Conservation (phyloP, 1,140 invertebrate genomes). For the Phenacoccus solenopsis region DNA sequence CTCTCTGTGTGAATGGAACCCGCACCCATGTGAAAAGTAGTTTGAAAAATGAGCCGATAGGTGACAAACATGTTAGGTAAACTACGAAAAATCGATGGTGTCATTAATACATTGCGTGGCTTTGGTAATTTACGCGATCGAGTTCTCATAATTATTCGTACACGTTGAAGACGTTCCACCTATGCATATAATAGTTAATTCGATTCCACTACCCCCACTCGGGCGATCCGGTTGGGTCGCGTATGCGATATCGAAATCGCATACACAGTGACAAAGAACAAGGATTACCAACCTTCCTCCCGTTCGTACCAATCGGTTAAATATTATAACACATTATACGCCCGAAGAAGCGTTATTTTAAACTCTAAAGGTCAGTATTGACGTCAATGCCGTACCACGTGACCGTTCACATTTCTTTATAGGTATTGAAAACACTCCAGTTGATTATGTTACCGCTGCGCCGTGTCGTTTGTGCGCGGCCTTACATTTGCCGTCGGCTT, state of each 20-base stretch:
- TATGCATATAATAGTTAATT: no score
- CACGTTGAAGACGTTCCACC: no score
- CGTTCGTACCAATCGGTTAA: neutral
- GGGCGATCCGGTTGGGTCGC: no score
- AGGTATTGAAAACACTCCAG: conserved; percentile 1
- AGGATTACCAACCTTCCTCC: neutral
- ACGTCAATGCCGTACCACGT: conserved; percentile 9
- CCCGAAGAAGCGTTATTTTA: conserved; percentile 12
- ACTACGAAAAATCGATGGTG: no score
- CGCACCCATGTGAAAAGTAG: no score
- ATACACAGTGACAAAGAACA: neutral
- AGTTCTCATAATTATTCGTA: no score
- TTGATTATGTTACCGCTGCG: neutral
- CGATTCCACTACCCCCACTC: no score
- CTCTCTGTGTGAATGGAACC: no score
- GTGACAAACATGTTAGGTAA: no score
- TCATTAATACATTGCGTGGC: no score
- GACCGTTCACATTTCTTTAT: conserved; percentile 8
- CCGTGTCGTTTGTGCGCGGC: neutral
- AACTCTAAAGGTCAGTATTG: conserved; percentile 14
- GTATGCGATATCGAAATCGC: neutral
- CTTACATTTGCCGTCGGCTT: neutral
- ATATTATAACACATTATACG: conserved; percentile 7
- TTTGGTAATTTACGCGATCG: no score
- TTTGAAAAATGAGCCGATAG: no score